Evolutionary conservation across 2,797 vertebrate species (phyloP), one percentile per base, ranked within the genome.

Genomic region (Hapalemur alaotrensis): DNA sequence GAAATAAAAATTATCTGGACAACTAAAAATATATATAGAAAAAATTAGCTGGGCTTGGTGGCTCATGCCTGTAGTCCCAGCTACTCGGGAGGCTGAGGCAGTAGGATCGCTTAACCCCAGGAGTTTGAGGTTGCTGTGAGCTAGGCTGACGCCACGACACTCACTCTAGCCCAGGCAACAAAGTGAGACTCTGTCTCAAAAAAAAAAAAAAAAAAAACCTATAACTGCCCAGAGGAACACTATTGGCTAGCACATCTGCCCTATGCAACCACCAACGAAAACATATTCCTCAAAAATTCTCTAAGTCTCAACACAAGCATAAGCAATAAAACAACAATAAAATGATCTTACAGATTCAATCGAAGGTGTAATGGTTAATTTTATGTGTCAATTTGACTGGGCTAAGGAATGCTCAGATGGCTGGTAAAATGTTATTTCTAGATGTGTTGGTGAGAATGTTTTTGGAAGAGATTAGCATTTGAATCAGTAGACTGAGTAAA

Each of bases 201-300:
- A 95, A 92, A 79, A 95, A 76, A 95, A 92, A 79, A 95, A 76
- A 95, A 92, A 79, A 95, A 76, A 95, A 92, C 75, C 69, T 95
- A 1, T 57, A 91, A 82, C 32, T 89, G 48, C 80, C 63, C 57
- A 90, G 28, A 96, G 43, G 32, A 94, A 78, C 4, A 50, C 11
- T 69, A 28, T 54, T 80, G n/a, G 38, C 32, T 32, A 86, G 57
- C 22, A 95, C 35, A 89, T 48, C 11, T 84, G 43, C 57, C 23
- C 32, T 50, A 57, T 80, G 22, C 32, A 85, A 88, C 2, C 28
- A 48, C 57, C 6, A 80, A 65, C 23, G 59, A 83, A 95, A 95
- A 70, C 4, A 32, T 50, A 86, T 61, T 82, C 38, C 13, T 90
- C 41, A 25, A 63, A 91, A 89, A 61, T 85, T 67, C 18, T 93